Conservation (phyloP, 2,113 vertebrate species). For the Bufo gargarizans region DNA sequence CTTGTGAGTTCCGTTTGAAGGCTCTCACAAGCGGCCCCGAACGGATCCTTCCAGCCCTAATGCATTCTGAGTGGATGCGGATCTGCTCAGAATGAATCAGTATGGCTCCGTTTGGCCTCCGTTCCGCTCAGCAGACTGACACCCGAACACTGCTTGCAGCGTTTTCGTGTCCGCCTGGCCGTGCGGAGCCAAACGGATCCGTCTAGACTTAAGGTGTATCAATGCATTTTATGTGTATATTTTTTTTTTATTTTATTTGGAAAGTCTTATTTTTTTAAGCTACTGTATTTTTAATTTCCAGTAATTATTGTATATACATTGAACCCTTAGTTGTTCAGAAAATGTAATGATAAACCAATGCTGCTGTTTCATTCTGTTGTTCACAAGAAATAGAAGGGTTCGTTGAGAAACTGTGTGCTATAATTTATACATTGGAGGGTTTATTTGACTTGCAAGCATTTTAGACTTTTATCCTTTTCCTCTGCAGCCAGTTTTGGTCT, state of each 20-base stretch:
- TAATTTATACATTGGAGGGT: neutral
- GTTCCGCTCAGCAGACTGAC: no score
- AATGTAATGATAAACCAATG: slow-evolving; percentile 24
- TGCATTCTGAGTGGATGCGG: no score
- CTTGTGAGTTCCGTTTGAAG: no score
- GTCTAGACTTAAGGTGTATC: neutral
- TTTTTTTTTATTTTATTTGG: slow-evolving; percentile 27
- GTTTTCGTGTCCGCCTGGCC: no score
- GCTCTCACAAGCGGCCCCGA: no score
- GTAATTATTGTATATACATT: neutral
- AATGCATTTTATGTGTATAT: slow-evolving; percentile 16
- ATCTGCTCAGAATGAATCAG: no score
- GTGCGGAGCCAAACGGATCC: no score
- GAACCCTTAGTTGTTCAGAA: slow-evolving; percentile 17
- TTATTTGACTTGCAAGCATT: neutral
- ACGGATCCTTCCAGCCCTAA: no score
- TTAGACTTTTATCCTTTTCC: no score
- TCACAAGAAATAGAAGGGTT: slow-evolving; percentile 37
- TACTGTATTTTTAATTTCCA: slow-evolving; percentile 18
- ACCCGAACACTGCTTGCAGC: no score
- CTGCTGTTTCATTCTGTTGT: slow-evolving; percentile 40
- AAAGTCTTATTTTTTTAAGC: slow-evolving; percentile 47
- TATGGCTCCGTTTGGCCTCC: no score
- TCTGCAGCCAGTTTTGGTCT: no score
- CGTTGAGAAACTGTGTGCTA: neutral